Percentiles rank a stretch among this genome's conserved stretches.
Conservation (phyloP, 2,888 invertebrate genomes). For the Mongoloraphidia duomilia region DNA sequence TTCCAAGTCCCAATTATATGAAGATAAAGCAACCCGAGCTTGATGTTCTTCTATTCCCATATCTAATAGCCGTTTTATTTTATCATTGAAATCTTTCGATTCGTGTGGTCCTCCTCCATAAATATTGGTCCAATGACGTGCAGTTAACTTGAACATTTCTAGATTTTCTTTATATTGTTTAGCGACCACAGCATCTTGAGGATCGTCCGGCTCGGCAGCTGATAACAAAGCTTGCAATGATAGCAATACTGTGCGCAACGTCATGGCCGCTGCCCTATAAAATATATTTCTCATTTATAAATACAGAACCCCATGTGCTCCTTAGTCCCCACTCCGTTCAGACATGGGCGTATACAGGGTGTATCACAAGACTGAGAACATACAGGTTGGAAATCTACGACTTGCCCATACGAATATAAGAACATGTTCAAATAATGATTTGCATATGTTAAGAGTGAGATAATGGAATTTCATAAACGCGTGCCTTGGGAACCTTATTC, state of each 20-base stretch:
- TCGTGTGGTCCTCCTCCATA: slow-evolving; percentile 77
- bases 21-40: slow-evolving; percentile 79
- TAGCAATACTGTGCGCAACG: slow-evolving; percentile 84
- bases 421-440: too few species aligned
- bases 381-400: too few species aligned
- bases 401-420: too few species aligned
- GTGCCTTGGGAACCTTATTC: too few species aligned
- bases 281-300: slow-evolving; percentile 1
- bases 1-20: slow-evolving; percentile 86
- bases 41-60: slow-evolving; percentile 90
- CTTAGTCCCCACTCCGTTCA: too few species aligned
- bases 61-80: slow-evolving; percentile 75
- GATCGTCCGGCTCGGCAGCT: slow-evolving; percentile 86
- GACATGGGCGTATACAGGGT: too few species aligned
- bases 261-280: slow-evolving; percentile 93
- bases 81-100: slow-evolving; percentile 69
- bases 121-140: slow-evolving; percentile 88
- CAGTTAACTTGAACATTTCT: slow-evolving; percentile 78
- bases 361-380: not conserved
- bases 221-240: slow-evolving; percentile 91
- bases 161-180: slow-evolving; percentile 87
- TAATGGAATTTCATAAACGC: too few species aligned
- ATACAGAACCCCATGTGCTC: not conserved
- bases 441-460: too few species aligned
- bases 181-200: slow-evolving; percentile 94